These are phyloP conservation scores for Caenorhabditis sp. DNA, from an alignment of 2,888 invertebrate genomes.

Conservation along the genomic window DNA sequence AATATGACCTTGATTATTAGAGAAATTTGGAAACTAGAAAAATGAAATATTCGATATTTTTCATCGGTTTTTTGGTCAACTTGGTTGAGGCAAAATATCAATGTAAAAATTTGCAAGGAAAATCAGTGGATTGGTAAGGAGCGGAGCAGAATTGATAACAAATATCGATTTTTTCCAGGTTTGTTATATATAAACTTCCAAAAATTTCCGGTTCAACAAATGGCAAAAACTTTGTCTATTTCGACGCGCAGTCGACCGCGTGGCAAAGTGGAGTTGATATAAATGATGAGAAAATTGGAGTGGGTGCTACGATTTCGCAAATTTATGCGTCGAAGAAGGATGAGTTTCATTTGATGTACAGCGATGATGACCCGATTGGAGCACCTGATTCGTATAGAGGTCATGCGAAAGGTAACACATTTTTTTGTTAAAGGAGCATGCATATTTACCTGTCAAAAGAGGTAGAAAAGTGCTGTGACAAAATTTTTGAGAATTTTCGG, in stretches of 20 bases:
- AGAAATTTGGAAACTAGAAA: constrained; percentile 1
- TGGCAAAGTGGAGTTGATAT: constrained; percentile 37
- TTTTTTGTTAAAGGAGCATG: too few relatives aligned
- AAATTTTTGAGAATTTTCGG: too few relatives aligned
- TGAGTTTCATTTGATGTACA: constrained; percentile 50
- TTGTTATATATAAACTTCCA: constrained; percentile 60
- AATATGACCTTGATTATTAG: background rate
- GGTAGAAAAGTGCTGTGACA: too few relatives aligned
- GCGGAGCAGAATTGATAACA: constrained; percentile 10
- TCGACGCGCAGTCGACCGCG: constrained; percentile 43
- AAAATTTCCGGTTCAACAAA: constrained; percentile 19
- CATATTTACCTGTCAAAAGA: too few relatives aligned
- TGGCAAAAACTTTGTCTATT: constrained; percentile 49
- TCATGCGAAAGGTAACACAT: constrained; percentile 51
- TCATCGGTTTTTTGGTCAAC: background rate
- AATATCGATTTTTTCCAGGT: constrained; percentile 42
- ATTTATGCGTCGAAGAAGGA: constrained; percentile 35
- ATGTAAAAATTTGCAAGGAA: constrained; percentile 35
- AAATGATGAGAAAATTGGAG: constrained; percentile 31
- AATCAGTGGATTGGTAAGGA: constrained; percentile 44
- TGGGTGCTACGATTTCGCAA: constrained; percentile 53
- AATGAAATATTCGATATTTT: constrained; percentile 5
- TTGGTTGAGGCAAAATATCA: constrained; percentile 26
- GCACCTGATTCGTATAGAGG: constrained; percentile 49
- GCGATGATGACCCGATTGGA: constrained; percentile 50